Conservation (phyloP, 2,113 vertebrate species). For the Gymnarchus niloticus region DNA sequence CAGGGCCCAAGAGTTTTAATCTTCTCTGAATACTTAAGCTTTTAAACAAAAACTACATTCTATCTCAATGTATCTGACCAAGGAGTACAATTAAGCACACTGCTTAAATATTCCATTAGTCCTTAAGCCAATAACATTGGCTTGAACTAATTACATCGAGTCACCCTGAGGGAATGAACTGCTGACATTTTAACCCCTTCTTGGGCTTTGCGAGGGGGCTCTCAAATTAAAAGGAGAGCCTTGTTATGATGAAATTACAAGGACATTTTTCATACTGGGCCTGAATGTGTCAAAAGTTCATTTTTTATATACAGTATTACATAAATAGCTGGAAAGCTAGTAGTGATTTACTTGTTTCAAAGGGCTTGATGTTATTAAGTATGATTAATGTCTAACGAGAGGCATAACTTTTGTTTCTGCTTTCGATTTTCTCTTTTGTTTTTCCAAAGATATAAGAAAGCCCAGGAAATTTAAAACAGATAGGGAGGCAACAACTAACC, state of each 20-base stretch:
- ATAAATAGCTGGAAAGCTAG: neutral
- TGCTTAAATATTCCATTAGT: neutral
- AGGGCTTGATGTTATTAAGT: constrained; percentile 22
- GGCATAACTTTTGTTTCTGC: constrained; percentile 7
- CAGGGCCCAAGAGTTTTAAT: too few species aligned
- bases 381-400: neutral
- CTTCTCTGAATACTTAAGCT: neutral
- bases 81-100: neutral
- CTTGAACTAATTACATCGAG: neutral
- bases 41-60: neutral
- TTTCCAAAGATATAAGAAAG: constrained; percentile 10
- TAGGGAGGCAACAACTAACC: neutral
- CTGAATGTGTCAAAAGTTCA: neutral
- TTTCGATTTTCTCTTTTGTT: neutral
- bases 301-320: constrained; percentile 11
- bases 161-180: neutral
- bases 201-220: neutral
- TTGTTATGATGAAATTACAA: neutral
- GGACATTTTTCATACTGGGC: constrained; percentile 8
- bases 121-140: neutral
- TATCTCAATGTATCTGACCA: neutral
- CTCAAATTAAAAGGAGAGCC: neutral
- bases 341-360: constrained; percentile 7
- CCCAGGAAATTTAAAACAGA: constrained; percentile 5
- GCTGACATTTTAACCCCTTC: neutral